Percentiles rank a stretch among this genome's conserved stretches.
Evolutionary conservation across 2,797 vertebrate genomes (phyloP).

Genomic region (Acridotheres tristis): DNA sequence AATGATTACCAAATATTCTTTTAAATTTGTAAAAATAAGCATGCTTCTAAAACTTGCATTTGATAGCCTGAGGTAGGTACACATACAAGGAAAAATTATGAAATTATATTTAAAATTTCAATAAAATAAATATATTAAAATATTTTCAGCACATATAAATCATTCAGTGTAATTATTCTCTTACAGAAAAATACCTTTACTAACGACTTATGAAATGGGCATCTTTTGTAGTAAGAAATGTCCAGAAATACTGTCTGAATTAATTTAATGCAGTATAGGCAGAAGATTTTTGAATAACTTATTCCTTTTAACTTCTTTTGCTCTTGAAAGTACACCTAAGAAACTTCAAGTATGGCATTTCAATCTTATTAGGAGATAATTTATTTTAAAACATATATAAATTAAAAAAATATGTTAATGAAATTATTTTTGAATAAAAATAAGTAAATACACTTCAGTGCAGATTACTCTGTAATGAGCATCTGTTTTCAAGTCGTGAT

Average conservation of each 20-base stretch:
- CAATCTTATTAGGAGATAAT: not conserved
- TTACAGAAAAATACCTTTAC: not conserved
- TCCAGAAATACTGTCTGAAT: not conserved
- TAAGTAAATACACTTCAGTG: not conserved
- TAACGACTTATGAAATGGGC: not conserved
- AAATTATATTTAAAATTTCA: not conserved
- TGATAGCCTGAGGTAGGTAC: not conserved
- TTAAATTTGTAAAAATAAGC: not conserved
- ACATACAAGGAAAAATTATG: not conserved
- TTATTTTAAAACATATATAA: not conserved
- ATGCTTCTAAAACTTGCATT: not conserved
- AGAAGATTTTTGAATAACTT: not conserved
- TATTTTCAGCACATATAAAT: not conserved
- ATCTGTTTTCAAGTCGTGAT: not conserved
- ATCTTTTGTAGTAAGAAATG: not conserved
- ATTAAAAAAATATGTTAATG: not conserved
- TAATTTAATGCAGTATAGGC: fast-evolving
- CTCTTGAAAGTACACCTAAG: not conserved
- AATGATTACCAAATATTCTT: not conserved
- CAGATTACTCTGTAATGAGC: not conserved
- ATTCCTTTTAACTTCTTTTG: not conserved
- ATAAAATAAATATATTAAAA: not conserved
- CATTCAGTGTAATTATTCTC: not conserved
- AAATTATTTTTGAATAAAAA: not conserved
- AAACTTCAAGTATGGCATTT: not conserved